phyloP scores from a whole-genome alignment of 2,797 vertebrate genomes.

The Euthynnus affinis region DNA sequence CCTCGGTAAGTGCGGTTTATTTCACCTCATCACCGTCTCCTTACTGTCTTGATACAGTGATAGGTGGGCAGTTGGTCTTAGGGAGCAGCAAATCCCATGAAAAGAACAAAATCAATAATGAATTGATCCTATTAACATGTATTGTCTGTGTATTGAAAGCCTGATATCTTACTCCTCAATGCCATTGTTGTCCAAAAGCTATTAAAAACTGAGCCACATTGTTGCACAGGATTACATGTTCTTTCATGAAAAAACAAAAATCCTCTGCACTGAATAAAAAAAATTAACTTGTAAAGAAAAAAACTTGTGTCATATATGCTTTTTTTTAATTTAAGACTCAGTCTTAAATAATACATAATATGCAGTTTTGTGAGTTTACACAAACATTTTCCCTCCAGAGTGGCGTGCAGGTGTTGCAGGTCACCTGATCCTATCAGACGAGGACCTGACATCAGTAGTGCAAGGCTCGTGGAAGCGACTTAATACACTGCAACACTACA shows the following conservation, averaged over 20 bases:
- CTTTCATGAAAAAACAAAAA: too few species aligned
- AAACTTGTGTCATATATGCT: background rate
- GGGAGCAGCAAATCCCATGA: too few species aligned
- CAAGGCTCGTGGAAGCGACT: constrained; percentile 96
- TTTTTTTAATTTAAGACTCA: background rate
- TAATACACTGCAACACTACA: constrained; percentile 97
- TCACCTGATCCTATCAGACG: constrained; percentile 96
- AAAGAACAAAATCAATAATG: too few species aligned
- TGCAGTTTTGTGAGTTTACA: background rate
- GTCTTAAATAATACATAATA: background rate
- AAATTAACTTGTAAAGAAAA: too few species aligned
- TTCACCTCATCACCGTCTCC: background rate
- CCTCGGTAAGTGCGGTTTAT: constrained; percentile 86
- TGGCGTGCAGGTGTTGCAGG: constrained; percentile 96
- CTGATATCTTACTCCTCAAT: too few species aligned
- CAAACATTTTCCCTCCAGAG: constrained; percentile 79
- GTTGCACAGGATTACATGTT: too few species aligned
- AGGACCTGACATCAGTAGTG: constrained; percentile 95
- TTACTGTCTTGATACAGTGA: background rate
- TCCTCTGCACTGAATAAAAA: too few species aligned
- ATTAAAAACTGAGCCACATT: too few species aligned
- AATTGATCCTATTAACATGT: too few species aligned
- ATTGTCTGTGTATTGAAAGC: too few species aligned
- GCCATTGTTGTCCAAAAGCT: too few species aligned
- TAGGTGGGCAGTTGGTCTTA: background rate